Conservation (phyloP, 2,888 invertebrate species). For the Tanytarsus gracilentus region DNA sequence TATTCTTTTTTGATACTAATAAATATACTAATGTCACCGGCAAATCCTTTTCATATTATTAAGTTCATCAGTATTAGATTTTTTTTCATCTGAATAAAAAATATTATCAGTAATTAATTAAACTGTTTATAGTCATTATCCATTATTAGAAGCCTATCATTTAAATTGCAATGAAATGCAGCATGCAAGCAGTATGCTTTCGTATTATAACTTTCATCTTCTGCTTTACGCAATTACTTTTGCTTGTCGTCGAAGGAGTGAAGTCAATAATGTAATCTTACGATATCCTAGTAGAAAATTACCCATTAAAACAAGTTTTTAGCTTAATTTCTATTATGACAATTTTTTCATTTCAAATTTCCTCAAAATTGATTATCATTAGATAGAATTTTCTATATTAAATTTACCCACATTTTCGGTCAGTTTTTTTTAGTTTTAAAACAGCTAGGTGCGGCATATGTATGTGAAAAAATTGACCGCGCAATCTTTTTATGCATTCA, state of each 20-base stretch:
- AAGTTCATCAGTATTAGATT: neutral
- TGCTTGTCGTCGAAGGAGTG: neutral
- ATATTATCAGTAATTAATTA: neutral
- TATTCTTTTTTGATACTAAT: neutral
- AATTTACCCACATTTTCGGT: neutral
- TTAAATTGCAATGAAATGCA: slow-evolving; percentile 12
- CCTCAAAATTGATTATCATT: slow-evolving; percentile 22
- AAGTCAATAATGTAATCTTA: neutral
- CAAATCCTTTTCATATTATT: neutral
- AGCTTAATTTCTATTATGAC: slow-evolving; percentile 23
- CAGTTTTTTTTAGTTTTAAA: too few relatives aligned
- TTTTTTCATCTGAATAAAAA: neutral
- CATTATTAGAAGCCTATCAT: slow-evolving; percentile 19
- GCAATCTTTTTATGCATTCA: too few relatives aligned
- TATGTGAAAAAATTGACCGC: neutral
- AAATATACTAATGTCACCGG: neutral
- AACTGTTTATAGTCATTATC: neutral
- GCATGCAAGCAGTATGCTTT: neutral
- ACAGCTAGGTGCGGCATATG: neutral
- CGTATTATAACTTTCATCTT: slow-evolving; percentile 10
- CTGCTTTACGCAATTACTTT: neutral
- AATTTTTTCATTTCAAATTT: slow-evolving; percentile 14
- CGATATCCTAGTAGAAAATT: slow-evolving; percentile 15
- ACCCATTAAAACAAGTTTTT: slow-evolving; percentile 23
- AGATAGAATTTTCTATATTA: slow-evolving; percentile 24